Conservation (phyloP, 2,797 vertebrate genomes). For the Cyprinodon diabolis region DNA sequence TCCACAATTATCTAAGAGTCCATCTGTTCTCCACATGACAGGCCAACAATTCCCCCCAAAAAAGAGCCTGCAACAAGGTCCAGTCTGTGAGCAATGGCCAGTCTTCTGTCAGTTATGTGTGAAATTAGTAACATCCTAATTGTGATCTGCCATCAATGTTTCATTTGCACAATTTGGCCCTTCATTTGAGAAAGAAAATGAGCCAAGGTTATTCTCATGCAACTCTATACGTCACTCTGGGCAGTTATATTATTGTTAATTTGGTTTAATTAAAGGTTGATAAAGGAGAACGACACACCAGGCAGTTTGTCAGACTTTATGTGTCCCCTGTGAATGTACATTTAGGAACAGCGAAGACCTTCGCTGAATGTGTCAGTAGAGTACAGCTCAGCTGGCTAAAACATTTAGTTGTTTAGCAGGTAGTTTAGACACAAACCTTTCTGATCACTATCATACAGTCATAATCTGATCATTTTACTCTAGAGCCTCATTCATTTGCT, state of each 20-base stretch:
- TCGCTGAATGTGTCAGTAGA: constrained; percentile 8
- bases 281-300: constrained; percentile 43
- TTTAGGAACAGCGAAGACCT: constrained; percentile 15
- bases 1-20: constrained; percentile 25
- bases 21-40: constrained; percentile 47
- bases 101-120: constrained; percentile 38
- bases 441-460: constrained; percentile 6
- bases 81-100: constrained; percentile 23
- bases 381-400: constrained; percentile 10
- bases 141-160: constrained; percentile 29
- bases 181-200: constrained; percentile 13
- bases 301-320: constrained; percentile 22
- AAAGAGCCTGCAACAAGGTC: constrained; percentile 46
- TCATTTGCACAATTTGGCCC: constrained; percentile 6
- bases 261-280: constrained; percentile 42
- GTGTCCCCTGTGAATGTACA: constrained; percentile 26
- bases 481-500: no score
- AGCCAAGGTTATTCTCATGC: constrained; percentile 10
- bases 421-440: constrained; percentile 14
- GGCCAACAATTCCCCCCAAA: constrained; percentile 38
- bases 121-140: constrained; percentile 45
- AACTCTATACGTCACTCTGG: constrained; percentile 20
- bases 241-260: constrained; percentile 43
- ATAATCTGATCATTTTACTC: neutral
- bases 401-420: constrained; percentile 22